A percentile compares a stretch with the other conserved stretches of the same genome.
phyloP scores from a whole-genome alignment of 2,113 vertebrate genomes.

The Neodon shergylaensis region DNA sequence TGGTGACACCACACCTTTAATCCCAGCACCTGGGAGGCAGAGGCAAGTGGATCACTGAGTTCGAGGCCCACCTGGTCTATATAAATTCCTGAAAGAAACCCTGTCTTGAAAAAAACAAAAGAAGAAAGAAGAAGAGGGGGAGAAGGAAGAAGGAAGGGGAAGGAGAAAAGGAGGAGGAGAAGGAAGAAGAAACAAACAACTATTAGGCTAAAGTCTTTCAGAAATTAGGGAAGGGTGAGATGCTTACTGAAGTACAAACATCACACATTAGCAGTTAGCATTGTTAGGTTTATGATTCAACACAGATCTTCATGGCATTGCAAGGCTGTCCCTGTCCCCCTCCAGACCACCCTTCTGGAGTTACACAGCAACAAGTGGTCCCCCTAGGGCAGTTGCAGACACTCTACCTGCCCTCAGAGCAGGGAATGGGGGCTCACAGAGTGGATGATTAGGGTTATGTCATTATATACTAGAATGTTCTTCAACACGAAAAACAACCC shows the following conservation, averaged over 20 bases:
- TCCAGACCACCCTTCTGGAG: neutral
- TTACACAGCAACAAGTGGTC: neutral
- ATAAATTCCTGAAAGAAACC: neutral
- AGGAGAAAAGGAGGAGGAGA: neutral
- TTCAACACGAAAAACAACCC: neutral
- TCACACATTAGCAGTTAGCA: neutral
- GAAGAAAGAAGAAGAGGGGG: neutral
- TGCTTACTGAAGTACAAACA: neutral
- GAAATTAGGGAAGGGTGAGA: neutral
- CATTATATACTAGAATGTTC: neutral
- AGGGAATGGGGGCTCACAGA: neutral
- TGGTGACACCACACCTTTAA: neutral
- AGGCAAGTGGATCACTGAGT: neutral
- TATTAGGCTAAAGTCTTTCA: neutral
- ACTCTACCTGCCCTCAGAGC: neutral
- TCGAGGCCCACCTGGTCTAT: neutral
- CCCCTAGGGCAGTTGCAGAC: neutral
- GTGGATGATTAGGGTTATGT: neutral
- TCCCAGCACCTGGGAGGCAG: neutral
- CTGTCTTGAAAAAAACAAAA: neutral
- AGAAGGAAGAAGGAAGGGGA: neutral
- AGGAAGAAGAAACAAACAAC: neutral
- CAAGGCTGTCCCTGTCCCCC: neutral
- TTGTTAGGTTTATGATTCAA: neutral
- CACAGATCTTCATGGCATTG: neutral